A percentile compares a stretch with the other conserved stretches of the same genome.
Conservation (phyloP, 2,797 vertebrate genomes). For the Poeciliopsis paucimaculata region DNA sequence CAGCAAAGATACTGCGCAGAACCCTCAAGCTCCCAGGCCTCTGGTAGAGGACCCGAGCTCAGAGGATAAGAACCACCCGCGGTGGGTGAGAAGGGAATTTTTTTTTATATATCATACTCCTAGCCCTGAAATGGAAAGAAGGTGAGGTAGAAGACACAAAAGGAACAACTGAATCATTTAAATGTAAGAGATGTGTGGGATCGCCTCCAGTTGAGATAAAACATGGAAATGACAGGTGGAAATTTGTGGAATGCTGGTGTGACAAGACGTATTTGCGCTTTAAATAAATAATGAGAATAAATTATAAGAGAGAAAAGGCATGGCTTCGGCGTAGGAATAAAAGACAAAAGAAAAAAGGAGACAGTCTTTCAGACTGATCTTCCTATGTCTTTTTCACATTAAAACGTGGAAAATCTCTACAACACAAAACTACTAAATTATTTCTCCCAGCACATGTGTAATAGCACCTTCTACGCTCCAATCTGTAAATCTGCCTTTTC, state of each 20-base stretch:
- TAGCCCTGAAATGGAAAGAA: background rate
- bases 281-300: constrained; percentile 61
- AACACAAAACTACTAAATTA: background rate
- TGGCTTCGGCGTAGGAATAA: constrained; percentile 31
- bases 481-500: background rate
- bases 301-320: constrained; percentile 54
- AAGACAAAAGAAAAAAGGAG: constrained; percentile 14
- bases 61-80: too few species aligned
- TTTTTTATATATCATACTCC: background rate
- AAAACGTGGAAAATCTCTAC: background rate
- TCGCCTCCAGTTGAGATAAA: constrained; percentile 53
- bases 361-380: constrained; percentile 23
- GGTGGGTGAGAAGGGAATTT: too few species aligned
- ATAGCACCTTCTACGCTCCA: background rate
- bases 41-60: too few species aligned
- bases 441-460: background rate
- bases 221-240: constrained; percentile 58
- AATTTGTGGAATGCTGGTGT: constrained; percentile 60
- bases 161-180: constrained; percentile 57
- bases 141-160: constrained; percentile 12
- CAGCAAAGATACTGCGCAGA: too few species aligned
- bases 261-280: constrained; percentile 56
- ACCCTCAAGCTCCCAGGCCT: too few species aligned
- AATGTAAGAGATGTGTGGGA: constrained; percentile 53
- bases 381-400: background rate